Evolutionary conservation across 64 coral and sea anemone genomes (phyloP).

Genomic region (Exaiptasia diaphana): DNA sequence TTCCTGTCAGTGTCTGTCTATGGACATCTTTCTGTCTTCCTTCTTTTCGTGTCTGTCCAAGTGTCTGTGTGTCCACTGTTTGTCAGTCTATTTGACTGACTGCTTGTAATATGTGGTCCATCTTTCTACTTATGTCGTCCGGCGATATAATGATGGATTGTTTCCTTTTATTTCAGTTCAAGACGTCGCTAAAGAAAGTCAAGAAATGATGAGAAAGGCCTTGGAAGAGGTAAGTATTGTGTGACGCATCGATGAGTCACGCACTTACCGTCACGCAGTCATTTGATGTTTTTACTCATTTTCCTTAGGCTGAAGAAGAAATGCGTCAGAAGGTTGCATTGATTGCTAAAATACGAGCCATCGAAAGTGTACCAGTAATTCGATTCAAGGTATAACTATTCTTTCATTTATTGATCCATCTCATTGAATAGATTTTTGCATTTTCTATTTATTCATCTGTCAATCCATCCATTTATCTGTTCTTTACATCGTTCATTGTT

Average conservation of each 20-base stretch:
- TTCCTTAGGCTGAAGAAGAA: slow-evolving; percentile 91
- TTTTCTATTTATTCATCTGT: no score
- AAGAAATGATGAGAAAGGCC: slow-evolving; percentile 85
- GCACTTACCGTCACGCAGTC: not conserved
- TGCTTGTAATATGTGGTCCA: not conserved
- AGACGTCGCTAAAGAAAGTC: slow-evolving; percentile 98
- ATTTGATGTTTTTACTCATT: not conserved
- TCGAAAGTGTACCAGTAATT: slow-evolving; percentile 94
- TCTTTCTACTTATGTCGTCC: not conserved
- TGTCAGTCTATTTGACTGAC: not conserved
- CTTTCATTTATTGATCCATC: not conserved
- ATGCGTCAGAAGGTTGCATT: slow-evolving; percentile 93
- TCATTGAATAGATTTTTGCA: not conserved
- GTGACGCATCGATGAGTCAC: no score
- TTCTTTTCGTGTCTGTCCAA: not conserved
- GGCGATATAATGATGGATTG: not conserved
- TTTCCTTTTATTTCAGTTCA: slow-evolving; percentile 68
- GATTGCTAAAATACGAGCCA: slow-evolving; percentile 96
- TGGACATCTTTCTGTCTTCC: no score
- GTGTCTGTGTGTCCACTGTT: not conserved
- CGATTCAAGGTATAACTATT: slow-evolving; percentile 74
- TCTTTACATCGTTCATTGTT: no score
- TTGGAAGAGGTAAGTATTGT: slow-evolving; percentile 73
- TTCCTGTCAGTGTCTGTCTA: no score
- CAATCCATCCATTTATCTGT: no score